phyloP scores from a whole-genome alignment of 2,888 invertebrate genomes.

The Trissonchulus sp. region DNA sequence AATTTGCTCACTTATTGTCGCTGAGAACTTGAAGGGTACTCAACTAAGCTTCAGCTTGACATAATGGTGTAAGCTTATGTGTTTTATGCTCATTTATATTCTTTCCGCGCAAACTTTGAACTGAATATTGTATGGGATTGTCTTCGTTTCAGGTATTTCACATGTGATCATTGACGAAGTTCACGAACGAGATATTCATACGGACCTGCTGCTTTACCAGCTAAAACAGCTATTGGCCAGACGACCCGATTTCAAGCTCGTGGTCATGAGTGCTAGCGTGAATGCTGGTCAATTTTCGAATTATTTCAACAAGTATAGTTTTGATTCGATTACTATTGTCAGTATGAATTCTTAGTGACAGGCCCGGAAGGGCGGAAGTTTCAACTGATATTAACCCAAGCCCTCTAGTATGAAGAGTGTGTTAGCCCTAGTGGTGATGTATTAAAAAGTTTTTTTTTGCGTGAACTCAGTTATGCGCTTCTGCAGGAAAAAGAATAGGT shows the following conservation, averaged over 20 bases:
- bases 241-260: constrained; percentile 61
- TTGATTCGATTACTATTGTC: too few relatives aligned
- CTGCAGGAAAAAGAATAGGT: too few relatives aligned
- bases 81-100: too few relatives aligned
- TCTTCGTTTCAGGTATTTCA: constrained; percentile 56
- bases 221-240: constrained; percentile 59
- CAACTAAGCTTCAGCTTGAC: constrained; percentile 26
- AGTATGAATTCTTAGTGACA: too few relatives aligned
- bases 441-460: too few relatives aligned
- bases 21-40: too few relatives aligned
- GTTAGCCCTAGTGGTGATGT: too few relatives aligned
- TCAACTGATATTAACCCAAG: too few relatives aligned
- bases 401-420: too few relatives aligned
- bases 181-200: constrained; percentile 67
- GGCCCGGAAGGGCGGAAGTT: too few relatives aligned
- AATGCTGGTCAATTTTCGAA: constrained; percentile 62
- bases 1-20: too few relatives aligned
- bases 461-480: too few relatives aligned
- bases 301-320: constrained; percentile 56
- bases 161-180: constrained; percentile 70
- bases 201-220: constrained; percentile 62
- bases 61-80: not conserved
- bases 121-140: not conserved
- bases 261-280: constrained; percentile 70
- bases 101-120: constrained; percentile 13